Conservation (phyloP, 2,113 vertebrate genomes). For the Nettapus auritus region DNA sequence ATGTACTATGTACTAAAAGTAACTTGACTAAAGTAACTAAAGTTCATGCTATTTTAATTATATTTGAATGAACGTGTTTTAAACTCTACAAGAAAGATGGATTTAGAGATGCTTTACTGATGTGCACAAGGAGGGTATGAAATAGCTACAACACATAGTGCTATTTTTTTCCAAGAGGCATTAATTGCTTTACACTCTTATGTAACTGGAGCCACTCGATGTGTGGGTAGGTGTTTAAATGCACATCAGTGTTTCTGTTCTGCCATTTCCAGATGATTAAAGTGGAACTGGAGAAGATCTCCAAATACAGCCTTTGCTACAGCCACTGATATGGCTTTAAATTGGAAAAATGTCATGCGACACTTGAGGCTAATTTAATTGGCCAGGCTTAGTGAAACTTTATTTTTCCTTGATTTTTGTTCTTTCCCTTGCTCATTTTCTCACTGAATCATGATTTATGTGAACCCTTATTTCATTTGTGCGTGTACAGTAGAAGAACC, state of each 20-base stretch:
- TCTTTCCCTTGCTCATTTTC: neutral
- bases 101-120: neutral
- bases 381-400: neutral
- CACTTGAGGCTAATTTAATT: neutral
- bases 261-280: neutral
- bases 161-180: neutral
- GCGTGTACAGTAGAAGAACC: neutral
- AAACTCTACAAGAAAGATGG: neutral
- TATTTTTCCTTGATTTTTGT: neutral
- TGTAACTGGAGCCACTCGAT: neutral
- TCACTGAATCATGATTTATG: neutral
- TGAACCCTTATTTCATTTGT: neutral
- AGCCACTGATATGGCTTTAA: neutral
- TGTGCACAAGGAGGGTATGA: neutral
- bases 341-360: neutral
- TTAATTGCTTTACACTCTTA: neutral
- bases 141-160: neutral
- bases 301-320: neutral
- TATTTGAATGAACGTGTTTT: neutral
- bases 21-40: neutral
- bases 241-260: neutral
- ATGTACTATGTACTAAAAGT: neutral
- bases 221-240: neutral
- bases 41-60: neutral
- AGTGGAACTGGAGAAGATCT: neutral